Evolutionary conservation across 2,797 vertebrate species (phyloP).

Genomic region (Leptodactylus fallax): DNA sequence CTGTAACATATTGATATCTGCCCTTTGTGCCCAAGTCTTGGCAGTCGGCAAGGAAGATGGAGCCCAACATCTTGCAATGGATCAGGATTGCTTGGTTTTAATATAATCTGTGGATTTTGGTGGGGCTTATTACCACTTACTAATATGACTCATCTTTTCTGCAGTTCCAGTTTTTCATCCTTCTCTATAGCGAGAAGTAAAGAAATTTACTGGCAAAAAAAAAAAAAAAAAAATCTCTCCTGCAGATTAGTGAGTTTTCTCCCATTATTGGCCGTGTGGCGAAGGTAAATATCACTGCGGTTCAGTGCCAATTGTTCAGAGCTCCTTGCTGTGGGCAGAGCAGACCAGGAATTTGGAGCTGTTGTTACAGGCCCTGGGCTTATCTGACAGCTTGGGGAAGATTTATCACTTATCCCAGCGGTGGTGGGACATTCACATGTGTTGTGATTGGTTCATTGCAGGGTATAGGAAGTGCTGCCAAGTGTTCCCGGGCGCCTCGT

Average conservation of each 20-base stretch:
- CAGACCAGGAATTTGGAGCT: slow-evolving; percentile 61
- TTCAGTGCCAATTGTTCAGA: slow-evolving; percentile 13
- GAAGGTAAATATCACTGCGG: slow-evolving; percentile 21
- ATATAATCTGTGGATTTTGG: too few species aligned
- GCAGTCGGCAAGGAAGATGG: too few species aligned
- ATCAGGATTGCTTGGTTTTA: neutral
- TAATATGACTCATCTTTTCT: neutral
- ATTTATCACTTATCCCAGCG: slow-evolving; percentile 43
- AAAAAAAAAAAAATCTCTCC: neutral
- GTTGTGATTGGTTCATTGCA: slow-evolving; percentile 28
- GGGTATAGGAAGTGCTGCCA: neutral
- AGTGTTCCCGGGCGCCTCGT: neutral
- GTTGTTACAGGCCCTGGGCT: slow-evolving; percentile 66
- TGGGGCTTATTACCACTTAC: neutral
- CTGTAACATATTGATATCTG: too few species aligned
- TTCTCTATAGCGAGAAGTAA: neutral
- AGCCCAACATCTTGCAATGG: neutral
- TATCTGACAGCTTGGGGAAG: slow-evolving; percentile 51
- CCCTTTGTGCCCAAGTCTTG: too few species aligned
- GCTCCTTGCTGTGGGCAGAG: slow-evolving; percentile 21
- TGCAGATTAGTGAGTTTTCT: neutral
- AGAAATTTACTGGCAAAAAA: neutral
- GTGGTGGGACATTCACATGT: slow-evolving; percentile 55
- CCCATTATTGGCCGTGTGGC: neutral
- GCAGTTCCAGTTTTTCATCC: neutral